Evolutionary conservation across 2,797 vertebrate genomes (phyloP), one percentile per base, ranked within the genome.

Genomic region (Hylomyscus alleni): DNA sequence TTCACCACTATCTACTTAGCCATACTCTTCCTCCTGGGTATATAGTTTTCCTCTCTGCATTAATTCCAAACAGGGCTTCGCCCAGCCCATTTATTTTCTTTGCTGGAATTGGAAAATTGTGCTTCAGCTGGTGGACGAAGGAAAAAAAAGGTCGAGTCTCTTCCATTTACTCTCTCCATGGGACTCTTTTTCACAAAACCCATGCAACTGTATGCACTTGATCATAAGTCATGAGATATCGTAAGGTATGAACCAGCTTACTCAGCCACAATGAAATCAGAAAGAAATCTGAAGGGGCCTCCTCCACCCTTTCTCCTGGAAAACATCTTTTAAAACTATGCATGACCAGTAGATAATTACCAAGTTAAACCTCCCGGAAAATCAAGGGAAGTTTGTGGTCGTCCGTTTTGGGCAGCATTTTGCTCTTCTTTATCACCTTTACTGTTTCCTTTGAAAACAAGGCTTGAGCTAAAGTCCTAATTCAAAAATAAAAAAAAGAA

Each of bases 141-240:
- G 75, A 65, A 75, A 24, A 85, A 88, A 62, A 88, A 62, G 5
- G 88, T 81, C 7, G 37, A 54, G 31, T 72, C 58, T 81, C 34
- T 10, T 73, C 31, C 5, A 77, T 19, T 80, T 87, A 6, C 26
- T 72, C 13, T 93, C 67, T 97, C 54, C 80, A 11, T 10, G 15
- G 7, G 5, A 15, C 37, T 31, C 31, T 96, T 94, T 89, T 22
- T 86, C 40, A 1, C 29, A 34, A 90, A 90, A 44, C 34, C 26
- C 19, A 20, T 86, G 37, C 13, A 26, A 65, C 40, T 73, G 1
- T 62, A 75, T 52, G 13, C 14, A 76, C 44, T 95, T 91, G 56
- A 67, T 47, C 92, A 44, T 87, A 52, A 58, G 65, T 62, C 34
- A 20, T 92, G 29, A 95, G 58, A 87, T 90, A 77, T 92, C 91